Percentiles rank a stretch among this genome's conserved stretches.
Evolutionary conservation across 2,113 vertebrate genomes (phyloP).

Genomic region (Symphodus melops): DNA sequence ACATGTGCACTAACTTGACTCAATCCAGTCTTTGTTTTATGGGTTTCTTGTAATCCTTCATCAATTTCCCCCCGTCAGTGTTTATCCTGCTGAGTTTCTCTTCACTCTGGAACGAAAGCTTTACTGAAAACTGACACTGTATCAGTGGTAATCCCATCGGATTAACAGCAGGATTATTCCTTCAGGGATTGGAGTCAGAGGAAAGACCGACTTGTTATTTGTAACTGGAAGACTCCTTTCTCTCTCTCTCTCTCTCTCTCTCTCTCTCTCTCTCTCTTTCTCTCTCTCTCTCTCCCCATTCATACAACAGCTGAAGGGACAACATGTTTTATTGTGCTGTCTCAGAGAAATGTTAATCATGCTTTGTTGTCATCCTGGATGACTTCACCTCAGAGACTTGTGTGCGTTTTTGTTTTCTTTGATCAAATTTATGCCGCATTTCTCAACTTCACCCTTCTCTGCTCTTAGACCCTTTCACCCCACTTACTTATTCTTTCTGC

Average conservation of each 20-base stretch:
- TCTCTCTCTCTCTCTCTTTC: background rate
- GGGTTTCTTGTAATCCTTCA: background rate
- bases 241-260: background rate
- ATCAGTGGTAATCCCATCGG: conserved; percentile 50
- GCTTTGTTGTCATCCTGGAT: background rate
- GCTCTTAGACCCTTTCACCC: background rate
- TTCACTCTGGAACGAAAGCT: conserved; percentile 48
- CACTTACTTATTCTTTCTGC: background rate
- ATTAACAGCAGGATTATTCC: conserved; percentile 63
- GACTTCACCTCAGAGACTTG: conserved; percentile 13
- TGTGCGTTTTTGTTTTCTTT: background rate
- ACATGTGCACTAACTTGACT: background rate
- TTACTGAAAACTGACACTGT: conserved; percentile 40
- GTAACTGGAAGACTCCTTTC: too few species aligned
- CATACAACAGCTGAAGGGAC: background rate
- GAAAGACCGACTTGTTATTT: background rate
- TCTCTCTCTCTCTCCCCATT: background rate
- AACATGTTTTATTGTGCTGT: background rate
- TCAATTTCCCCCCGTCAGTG: conserved; percentile 23
- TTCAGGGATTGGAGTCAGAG: conserved; percentile 37
- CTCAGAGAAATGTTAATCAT: conserved; percentile 11
- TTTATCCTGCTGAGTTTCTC: conserved; percentile 31
- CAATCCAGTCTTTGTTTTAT: background rate
- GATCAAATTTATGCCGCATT: background rate
- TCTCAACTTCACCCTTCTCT: background rate